Conservation (phyloP, 2,888 invertebrate genomes). For the Nowickia ferox region DNA sequence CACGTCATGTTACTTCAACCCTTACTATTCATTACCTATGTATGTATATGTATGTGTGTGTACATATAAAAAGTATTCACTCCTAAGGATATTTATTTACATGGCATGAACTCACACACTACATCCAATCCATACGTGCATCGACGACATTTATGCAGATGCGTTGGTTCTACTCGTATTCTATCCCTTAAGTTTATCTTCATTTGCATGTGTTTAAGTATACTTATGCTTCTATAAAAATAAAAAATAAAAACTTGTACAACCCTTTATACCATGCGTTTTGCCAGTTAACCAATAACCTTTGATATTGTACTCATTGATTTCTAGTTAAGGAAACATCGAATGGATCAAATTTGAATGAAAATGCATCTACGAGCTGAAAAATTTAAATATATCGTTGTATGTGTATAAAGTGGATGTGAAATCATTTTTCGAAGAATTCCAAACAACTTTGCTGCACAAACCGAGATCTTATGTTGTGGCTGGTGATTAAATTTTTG, state of each 20-base stretch:
- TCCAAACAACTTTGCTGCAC: no score
- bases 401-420: not conserved
- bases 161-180: conserved; percentile 53
- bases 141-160: conserved; percentile 23
- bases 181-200: conserved; percentile 75
- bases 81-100: conserved; percentile 1
- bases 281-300: conserved; percentile 5
- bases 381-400: not conserved
- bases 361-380: conserved; percentile 60
- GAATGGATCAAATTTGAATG: conserved; percentile 46
- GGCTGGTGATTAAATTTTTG: no score
- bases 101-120: not conserved
- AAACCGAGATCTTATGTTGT: no score
- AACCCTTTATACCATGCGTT: conserved; percentile 1
- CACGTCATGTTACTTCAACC: conserved; percentile 60
- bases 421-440: no score
- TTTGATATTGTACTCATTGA: conserved; percentile 32
- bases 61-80: not conserved
- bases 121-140: conserved; percentile 1
- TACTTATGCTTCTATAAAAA: not conserved
- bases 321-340: conserved; percentile 40
- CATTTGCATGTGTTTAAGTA: conserved; percentile 76
- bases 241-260: conserved; percentile 12
- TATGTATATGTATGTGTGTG: no score
- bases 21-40: conserved; percentile 44